Base-by-base conservation (phyloP, 2,797 vertebrate species). In the Gobionotothen gibberifrons region DNA sequence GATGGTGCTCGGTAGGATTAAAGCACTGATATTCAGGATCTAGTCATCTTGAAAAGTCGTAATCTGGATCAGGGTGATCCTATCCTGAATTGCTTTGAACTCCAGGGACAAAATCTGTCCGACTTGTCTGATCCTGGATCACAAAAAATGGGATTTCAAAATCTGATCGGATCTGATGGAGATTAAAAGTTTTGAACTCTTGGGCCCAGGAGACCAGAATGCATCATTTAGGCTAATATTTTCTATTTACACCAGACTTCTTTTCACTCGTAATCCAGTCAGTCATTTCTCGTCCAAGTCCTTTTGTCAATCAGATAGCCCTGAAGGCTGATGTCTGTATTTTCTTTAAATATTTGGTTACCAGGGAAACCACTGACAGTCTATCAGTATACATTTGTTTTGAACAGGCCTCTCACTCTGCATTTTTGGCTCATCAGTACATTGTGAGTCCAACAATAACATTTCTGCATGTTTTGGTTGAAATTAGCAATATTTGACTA, bases 291-390 rank as follows among this genome's bases (percentile, higher is more conserved):
- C 16, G 8, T 58, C 39, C 40, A 0, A 48, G 26, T 5, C 16
- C 4, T 15, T 32, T 44, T 26, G 17, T 51, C 5, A 16, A 61
- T 67, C 53, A 42, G 22, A 52, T 55, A 61, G 36, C 47, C 21
- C n/a, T 4, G 46, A 51, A 52, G 12, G 9, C 17, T 21, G 46
- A 29, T 6, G 10, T 66, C 43, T 65, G 42, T 11, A 2, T 66
- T 80, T 65, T 36, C 39, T 78, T 83, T 59, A 67, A 83, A 83
- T 78, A 83, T 87, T 74, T 79, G 36, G 78, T 86, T 85, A 76
- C 79, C 69, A 73, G 21, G 67, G 72, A 54, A 76, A 86, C 61
- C 9, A 47, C 4, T 26, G 9, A 44, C 22, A 26, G n/a, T 43
- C 17, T 29, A 60, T 57, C 17, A 29, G 49, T 19, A 11, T 14